Percentiles rank a stretch among this genome's conserved stretches.
Evolutionary conservation across 1,140 invertebrate genomes (phyloP).

Genomic region (Nasonia vitripennis): DNA sequence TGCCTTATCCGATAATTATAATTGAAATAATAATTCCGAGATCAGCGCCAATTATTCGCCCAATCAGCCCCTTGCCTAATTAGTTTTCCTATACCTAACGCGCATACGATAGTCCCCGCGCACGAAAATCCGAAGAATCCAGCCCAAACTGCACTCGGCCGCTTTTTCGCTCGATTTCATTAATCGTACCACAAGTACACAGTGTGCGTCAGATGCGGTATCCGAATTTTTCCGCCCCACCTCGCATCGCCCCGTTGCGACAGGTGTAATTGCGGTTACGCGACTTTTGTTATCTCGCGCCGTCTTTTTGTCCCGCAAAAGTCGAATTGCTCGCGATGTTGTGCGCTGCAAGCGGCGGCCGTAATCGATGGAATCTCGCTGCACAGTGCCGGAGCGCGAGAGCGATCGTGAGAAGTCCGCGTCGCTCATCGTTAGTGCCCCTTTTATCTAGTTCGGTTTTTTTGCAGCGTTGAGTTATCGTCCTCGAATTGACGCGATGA

Average conservation of each 20-base stretch:
- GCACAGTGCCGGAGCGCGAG: not conserved
- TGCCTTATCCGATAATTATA: no score
- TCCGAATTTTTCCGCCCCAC: not conserved
- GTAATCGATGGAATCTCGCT: conserved; percentile 39
- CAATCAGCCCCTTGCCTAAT: no score
- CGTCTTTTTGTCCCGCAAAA: not conserved
- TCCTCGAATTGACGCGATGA: no score
- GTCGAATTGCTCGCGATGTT: conserved; percentile 11
- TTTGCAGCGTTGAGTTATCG: no score
- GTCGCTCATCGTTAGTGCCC: conserved; percentile 22
- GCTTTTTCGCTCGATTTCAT: not conserved
- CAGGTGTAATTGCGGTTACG: conserved; percentile 14
- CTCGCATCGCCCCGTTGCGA: conserved; percentile 6
- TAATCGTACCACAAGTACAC: no score
- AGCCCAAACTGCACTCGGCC: not conserved
- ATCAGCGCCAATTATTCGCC: no score
- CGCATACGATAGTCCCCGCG: not conserved
- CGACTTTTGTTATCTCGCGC: conserved; percentile 33
- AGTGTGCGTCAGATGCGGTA: no score
- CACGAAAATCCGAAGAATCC: not conserved
- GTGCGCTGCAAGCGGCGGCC: not conserved
- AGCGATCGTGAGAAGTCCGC: not conserved
- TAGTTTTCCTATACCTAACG: no score
- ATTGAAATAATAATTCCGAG: no score
- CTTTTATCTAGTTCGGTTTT: not conserved